These are phyloP conservation scores for Glaucidium brasilianum DNA, from an alignment of 2,113 vertebrate species.

Conservation along the genomic window DNA sequence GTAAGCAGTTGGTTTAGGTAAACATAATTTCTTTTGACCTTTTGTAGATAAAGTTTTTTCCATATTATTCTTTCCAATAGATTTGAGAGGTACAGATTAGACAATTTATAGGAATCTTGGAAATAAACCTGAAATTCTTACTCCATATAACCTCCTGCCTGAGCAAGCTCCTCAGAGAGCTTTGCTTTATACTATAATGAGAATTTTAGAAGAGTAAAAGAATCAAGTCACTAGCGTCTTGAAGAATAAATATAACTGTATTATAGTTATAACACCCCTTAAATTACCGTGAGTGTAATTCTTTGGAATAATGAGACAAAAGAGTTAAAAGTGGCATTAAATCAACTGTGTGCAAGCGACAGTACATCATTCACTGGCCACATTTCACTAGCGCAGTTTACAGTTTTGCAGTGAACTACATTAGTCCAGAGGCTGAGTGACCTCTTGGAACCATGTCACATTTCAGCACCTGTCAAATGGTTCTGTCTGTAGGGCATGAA, in stretches of 20 bases:
- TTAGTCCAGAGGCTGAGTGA: not conserved
- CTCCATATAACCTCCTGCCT: not conserved
- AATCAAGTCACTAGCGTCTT: not conserved
- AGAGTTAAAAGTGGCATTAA: not conserved
- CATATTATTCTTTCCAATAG: not conserved
- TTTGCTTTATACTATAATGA: not conserved
- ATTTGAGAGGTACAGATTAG: not conserved
- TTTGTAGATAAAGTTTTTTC: not conserved
- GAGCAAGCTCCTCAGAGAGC: not conserved
- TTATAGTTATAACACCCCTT: not conserved
- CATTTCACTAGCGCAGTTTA: not conserved
- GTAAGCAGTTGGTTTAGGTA: not conserved
- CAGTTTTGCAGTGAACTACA: not conserved
- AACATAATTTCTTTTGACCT: not conserved
- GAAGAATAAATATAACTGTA: not conserved
- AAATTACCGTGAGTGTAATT: not conserved
- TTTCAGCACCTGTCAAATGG: conserved; percentile 34
- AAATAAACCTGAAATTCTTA: not conserved
- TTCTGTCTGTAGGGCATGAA: conserved; percentile 11
- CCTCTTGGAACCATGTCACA: not conserved
- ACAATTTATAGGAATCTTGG: not conserved
- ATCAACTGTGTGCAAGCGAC: not conserved
- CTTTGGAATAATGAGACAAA: not conserved
- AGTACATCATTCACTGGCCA: not conserved
- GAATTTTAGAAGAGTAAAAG: not conserved